Evolutionary conservation across 2,888 invertebrate genomes (phyloP).

Genomic region (Chromoteleia sp.): DNA sequence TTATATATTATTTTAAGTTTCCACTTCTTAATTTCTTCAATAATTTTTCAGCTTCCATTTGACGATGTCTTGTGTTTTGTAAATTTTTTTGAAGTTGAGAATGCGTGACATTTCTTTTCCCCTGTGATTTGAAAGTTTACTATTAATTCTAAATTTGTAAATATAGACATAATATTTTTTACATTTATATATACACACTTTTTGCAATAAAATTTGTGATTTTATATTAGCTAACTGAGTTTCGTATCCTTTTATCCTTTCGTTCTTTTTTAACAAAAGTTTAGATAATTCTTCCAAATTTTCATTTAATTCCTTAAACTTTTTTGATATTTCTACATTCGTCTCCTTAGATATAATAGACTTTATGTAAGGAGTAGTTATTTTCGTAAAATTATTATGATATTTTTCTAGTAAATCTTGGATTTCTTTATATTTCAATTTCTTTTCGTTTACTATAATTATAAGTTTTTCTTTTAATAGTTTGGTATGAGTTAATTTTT

Average conservation of each 20-base stretch:
- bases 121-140: slow-evolving; percentile 1
- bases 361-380: slow-evolving; percentile 7
- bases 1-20: neutral
- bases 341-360: slow-evolving; percentile 1
- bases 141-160: neutral
- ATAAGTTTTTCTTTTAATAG: slow-evolving; percentile 29
- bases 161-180: neutral
- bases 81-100: slow-evolving; percentile 7
- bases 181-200: neutral
- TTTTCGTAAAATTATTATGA: slow-evolving; percentile 1
- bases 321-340: slow-evolving; percentile 3
- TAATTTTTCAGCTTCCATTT: slow-evolving; percentile 18
- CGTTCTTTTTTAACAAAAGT: slow-evolving; percentile 1
- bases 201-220: slow-evolving; percentile 16
- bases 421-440: slow-evolving; percentile 3
- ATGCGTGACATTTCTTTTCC: neutral
- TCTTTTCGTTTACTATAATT: slow-evolving; percentile 26
- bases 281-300: neutral
- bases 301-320: slow-evolving; percentile 4
- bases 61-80: slow-evolving; percentile 1
- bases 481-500: slow-evolving; percentile 20
- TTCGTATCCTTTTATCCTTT: slow-evolving; percentile 12
- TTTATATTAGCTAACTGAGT: slow-evolving; percentile 19
- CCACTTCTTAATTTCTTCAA: slow-evolving; percentile 18
- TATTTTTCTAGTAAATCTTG: slow-evolving; percentile 1